These are phyloP conservation scores for Mugil cephalus DNA, from an alignment of 2,113 vertebrate species.

Conservation along the genomic window DNA sequence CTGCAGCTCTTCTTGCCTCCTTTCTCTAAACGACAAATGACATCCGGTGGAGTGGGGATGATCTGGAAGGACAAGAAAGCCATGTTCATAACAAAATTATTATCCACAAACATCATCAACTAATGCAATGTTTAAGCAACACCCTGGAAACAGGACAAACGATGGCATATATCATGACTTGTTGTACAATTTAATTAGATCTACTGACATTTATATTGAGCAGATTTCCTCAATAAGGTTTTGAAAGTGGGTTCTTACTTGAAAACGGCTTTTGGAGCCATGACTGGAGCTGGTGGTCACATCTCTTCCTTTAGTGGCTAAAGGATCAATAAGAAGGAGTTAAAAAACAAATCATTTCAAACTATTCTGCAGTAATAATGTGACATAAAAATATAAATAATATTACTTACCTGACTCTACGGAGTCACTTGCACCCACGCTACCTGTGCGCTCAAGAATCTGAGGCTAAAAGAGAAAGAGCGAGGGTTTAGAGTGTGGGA, in stretches of 20 bases:
- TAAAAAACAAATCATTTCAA: conserved; percentile 13
- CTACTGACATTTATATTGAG: conserved; percentile 21
- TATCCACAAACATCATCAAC: conserved; percentile 10
- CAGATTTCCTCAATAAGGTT: background rate
- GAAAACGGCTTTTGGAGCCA: conserved; percentile 72
- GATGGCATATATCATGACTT: background rate
- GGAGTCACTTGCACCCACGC: conserved; percentile 76
- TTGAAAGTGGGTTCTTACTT: conserved; percentile 69
- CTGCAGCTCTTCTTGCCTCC: conserved; percentile 70
- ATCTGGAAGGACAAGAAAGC: conserved; percentile 69
- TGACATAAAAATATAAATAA: conserved; percentile 5
- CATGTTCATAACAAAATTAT: conserved; percentile 30
- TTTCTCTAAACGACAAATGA: conserved; percentile 72
- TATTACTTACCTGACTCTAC: conserved; percentile 70
- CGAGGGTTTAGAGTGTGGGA: conserved; percentile 22
- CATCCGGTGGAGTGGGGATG: conserved; percentile 81
- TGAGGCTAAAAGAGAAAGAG: conserved; percentile 68
- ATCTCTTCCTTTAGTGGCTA: conserved; percentile 60
- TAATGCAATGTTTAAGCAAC: conserved; percentile 6
- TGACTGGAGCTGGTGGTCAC: conserved; percentile 29
- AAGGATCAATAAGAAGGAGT: conserved; percentile 6
- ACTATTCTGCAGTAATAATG: background rate
- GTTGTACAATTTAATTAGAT: conserved; percentile 9
- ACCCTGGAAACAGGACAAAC: conserved; percentile 14
- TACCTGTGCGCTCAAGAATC: conserved; percentile 81